Evolutionary conservation across 2,113 vertebrate species (phyloP), one percentile per base, ranked within the genome.

Genomic region (Scalopus aquaticus): DNA sequence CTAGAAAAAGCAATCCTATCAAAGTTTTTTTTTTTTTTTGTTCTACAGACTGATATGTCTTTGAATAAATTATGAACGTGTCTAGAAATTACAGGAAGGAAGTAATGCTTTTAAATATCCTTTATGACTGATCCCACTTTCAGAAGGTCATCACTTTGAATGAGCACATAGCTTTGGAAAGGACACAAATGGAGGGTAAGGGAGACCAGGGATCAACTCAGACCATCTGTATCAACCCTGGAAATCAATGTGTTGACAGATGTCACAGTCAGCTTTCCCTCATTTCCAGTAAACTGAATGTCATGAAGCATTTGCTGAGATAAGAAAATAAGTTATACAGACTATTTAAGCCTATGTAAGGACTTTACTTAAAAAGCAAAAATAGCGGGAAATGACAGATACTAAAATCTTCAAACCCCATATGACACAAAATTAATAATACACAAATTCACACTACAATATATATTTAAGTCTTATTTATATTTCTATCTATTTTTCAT

Each of bases 221-320:
- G 60, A 90, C 95, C 95, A 97, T 97, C 95, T 97, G 90, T 6
- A 93, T 87, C 51, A 88, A 86, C 54, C 65, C 58, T 95, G 89
- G 89, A 87, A 91, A 88, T 54, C 89, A 70, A 58, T 54, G 70
- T 91, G 86, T 81, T 76, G 82, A 93, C 87, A 91, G 78, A 95
- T 95, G 93, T 88, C 95, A 89, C 82, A 73, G 80, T 37, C 28
- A 67, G 72, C 82, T 90, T 95, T 80, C 46, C 32, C 46, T 76
- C 58, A 70, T 35, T 58, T 69, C 51, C 26, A 87, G 49, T 93
- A 93, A 86, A 2, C 69, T 60, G 39, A 96, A 88, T 83, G 83
- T 74, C 90, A 91, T 3, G 5, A 91, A 86, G 49, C 28, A 92
- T 77, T 96, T 83, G 42, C 67, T 78, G 32, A 96, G 39, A 86